Base-by-base conservation (phyloP, 2,888 invertebrate species). In the Acanthacorydalis orientalis region DNA sequence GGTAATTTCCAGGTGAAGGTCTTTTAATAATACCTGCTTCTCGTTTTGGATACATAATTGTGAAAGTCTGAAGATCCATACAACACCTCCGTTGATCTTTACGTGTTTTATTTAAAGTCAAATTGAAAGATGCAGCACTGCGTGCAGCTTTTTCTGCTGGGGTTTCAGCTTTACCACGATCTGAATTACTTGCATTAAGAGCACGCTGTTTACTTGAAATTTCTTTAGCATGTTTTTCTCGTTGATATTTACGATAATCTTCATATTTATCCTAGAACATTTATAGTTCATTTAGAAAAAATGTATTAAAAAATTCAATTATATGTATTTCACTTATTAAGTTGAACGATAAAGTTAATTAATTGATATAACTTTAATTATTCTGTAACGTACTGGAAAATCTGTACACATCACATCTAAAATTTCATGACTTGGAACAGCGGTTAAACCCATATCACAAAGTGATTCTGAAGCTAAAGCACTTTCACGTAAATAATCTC, bases 371-470 rank as follows among this genome's bases (percentile, higher is more conserved):
- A 23, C 23, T 23, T 23, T 23, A 9, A 34, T n/a, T 16, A 15
- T 34, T 11, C 12, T 16, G 16, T 11, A 16, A 44, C 45, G 40
- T 48, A 50, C 51, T 41, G 89, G 90, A 66, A 93, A 97, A 68
- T 97, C 97, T 33, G 83, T 80, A 54, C 85, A 80, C 92, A 97
- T 92, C 48, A 97, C 83, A 61, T 97, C 96, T 54, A 93, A 70
- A 44, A 97, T 89, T 64, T 96, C 96, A 44, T 89, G 85, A 51
- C 88, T 89, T 58, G 82, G 81, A 6, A 96, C 80, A 1, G 93
- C 93, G 2, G 93, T 95, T 54, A 95, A 69, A 53, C 90, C 95
- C 59, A 95, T 75, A 68, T 95, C 93, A 66, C 91, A 92, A 69
- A 92, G 85, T 45, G 85, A 82, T 65, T 93, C 93, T 1, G 83